Evolutionary conservation across 2,888 invertebrate genomes (phyloP).

Genomic region (Pocota personata): DNA sequence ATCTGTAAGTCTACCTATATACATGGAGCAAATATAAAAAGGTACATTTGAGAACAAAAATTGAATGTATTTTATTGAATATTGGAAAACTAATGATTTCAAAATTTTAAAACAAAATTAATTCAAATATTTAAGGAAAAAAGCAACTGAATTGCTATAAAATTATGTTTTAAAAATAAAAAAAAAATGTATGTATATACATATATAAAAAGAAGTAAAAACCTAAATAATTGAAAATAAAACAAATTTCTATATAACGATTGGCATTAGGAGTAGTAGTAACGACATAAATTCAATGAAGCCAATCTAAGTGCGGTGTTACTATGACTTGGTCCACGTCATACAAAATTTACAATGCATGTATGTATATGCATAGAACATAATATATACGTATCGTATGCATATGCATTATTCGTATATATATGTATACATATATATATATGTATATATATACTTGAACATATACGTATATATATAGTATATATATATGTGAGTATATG

Average conservation of each 20-base stretch:
- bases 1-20: background rate
- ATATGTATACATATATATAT: background rate
- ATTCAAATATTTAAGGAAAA: background rate
- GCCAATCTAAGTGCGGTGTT: constrained; percentile 7
- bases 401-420: background rate
- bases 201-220: constrained; percentile 7
- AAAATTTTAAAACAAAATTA: constrained; percentile 3
- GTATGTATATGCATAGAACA: background rate
- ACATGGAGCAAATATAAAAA: constrained; percentile 2
- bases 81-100: background rate
- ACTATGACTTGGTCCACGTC: constrained; percentile 9
- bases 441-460: constrained; percentile 10
- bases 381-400: background rate
- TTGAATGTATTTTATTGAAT: background rate
- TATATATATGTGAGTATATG: constrained; percentile 4
- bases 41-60: background rate
- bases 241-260: constrained; percentile 23
- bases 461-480: constrained; percentile 7
- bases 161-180: background rate
- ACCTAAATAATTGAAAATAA: constrained; percentile 20
- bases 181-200: background rate
- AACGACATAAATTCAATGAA: constrained; percentile 17
- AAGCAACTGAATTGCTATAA: background rate
- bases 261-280: constrained; percentile 24
- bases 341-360: background rate